These are phyloP conservation scores for Papilio elwesi DNA, from an alignment of 2,888 invertebrate species.

Conservation along the genomic window DNA sequence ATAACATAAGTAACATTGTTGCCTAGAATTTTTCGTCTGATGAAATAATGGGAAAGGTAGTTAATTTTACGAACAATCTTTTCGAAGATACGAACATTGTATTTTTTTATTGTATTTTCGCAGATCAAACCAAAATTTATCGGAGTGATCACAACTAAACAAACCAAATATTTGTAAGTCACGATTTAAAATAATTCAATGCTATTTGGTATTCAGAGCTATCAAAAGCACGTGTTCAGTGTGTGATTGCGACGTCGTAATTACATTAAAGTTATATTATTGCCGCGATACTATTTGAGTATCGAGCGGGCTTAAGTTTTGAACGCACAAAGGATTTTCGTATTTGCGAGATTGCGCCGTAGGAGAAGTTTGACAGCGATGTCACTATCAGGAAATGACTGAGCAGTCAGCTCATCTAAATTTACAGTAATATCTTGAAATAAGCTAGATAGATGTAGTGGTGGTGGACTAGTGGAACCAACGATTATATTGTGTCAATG, in stretches of 20 bases:
- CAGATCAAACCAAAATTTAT: too few species aligned
- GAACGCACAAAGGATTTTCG: constrained; percentile 74
- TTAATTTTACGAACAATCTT: too few species aligned
- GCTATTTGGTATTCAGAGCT: background rate
- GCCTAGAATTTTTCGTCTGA: too few species aligned
- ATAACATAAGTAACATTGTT: too few species aligned
- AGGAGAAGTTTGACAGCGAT: constrained; percentile 73
- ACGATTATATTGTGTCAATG: too few species aligned
- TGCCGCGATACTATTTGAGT: constrained; percentile 57
- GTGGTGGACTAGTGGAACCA: background rate
- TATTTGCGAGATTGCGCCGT: constrained; percentile 61
- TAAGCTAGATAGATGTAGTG: constrained; percentile 32
- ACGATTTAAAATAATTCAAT: constrained; percentile 4
- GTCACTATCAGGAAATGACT: constrained; percentile 80
- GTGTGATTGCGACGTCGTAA: constrained; percentile 27
- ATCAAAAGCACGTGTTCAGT: constrained; percentile 8
- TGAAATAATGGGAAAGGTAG: too few species aligned
- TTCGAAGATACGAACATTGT: too few species aligned
- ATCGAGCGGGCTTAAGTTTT: constrained; percentile 64
- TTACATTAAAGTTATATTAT: constrained; percentile 42
- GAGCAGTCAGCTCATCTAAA: constrained; percentile 68
- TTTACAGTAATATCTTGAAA: constrained; percentile 53
- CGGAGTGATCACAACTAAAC: too few species aligned
- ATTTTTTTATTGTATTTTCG: too few species aligned
- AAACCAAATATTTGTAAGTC: background rate